Evolutionary conservation across 2,888 invertebrate genomes (phyloP).

Genomic region (Brachyptera risi): DNA sequence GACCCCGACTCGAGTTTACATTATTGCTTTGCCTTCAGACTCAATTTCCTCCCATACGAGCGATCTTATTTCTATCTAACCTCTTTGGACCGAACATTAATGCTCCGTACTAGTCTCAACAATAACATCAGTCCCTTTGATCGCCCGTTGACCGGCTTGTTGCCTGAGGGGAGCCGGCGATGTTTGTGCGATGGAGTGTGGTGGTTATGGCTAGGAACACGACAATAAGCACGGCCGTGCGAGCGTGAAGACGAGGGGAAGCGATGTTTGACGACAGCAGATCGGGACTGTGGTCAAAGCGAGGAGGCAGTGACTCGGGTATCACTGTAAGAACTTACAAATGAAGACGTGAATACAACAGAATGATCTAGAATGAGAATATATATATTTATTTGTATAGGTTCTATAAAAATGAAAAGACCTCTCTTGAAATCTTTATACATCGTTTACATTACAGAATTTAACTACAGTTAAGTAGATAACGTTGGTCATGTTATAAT

Average conservation of each 20-base stretch:
- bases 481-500: too few species aligned
- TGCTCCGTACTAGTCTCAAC: background rate
- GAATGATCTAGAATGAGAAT: too few species aligned
- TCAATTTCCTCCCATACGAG: slow-evolving; percentile 17
- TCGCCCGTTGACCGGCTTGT: too few species aligned
- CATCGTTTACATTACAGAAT: too few species aligned
- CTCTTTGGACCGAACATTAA: too few species aligned
- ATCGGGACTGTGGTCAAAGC: slow-evolving; percentile 8
- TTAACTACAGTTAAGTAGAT: too few species aligned
- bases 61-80: background rate
- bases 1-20: background rate
- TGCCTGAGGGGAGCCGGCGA: too few species aligned
- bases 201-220: background rate
- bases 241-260: slow-evolving; percentile 5
- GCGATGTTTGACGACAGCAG: slow-evolving; percentile 12
- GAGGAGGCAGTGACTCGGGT: background rate
- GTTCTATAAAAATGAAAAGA: too few species aligned
- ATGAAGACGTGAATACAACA: too few species aligned
- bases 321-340: too few species aligned
- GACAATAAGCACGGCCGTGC: slow-evolving; percentile 13
- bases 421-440: too few species aligned
- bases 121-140: background rate
- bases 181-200: background rate
- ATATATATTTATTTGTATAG: too few species aligned
- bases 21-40: slow-evolving; percentile 19